These are phyloP conservation scores for Maniola hyperantus DNA, from an alignment of 2,888 invertebrate genomes.

Conservation along the genomic window DNA sequence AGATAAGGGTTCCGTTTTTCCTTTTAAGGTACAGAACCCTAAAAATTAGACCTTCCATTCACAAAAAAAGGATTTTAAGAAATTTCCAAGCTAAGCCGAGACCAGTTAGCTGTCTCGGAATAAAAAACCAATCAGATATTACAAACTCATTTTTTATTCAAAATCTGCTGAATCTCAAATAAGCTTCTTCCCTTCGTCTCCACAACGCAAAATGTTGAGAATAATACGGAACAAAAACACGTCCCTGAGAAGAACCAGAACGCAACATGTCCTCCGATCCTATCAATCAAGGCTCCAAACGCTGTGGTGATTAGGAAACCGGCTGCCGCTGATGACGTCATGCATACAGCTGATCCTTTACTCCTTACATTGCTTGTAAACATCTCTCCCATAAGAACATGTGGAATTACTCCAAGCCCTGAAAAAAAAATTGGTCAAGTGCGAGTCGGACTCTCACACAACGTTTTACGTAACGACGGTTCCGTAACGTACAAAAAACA, in stretches of 20 bases:
- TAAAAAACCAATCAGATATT: neutral
- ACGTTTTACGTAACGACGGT: too few relatives aligned
- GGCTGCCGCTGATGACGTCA: constrained; percentile 35
- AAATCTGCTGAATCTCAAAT: constrained; percentile 86
- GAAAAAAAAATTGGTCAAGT: too few relatives aligned
- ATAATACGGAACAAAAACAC: constrained; percentile 78
- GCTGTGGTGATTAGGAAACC: constrained; percentile 38
- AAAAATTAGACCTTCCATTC: too few relatives aligned
- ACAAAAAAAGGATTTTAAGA: too few relatives aligned
- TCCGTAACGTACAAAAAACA: too few relatives aligned
- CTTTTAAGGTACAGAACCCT: too few relatives aligned
- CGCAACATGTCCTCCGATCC: constrained; percentile 81
- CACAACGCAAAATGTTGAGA: constrained; percentile 85
- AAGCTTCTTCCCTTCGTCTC: constrained; percentile 91
- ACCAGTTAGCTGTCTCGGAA: too few relatives aligned
- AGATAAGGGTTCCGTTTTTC: too few relatives aligned
- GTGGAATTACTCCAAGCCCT: constrained; percentile 43
- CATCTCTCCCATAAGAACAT: constrained; percentile 40
- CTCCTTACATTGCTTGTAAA: constrained; percentile 42
- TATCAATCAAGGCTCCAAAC: constrained; percentile 40
- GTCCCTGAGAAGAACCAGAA: constrained; percentile 84
- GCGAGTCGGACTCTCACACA: too few relatives aligned
- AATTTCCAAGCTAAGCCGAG: too few relatives aligned
- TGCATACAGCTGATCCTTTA: constrained; percentile 38
- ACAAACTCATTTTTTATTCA: constrained; percentile 47